A percentile compares a stretch with the other conserved stretches of the same genome.
Conservation (phyloP, 2,888 invertebrate species). For the Quadroppia sp. region DNA sequence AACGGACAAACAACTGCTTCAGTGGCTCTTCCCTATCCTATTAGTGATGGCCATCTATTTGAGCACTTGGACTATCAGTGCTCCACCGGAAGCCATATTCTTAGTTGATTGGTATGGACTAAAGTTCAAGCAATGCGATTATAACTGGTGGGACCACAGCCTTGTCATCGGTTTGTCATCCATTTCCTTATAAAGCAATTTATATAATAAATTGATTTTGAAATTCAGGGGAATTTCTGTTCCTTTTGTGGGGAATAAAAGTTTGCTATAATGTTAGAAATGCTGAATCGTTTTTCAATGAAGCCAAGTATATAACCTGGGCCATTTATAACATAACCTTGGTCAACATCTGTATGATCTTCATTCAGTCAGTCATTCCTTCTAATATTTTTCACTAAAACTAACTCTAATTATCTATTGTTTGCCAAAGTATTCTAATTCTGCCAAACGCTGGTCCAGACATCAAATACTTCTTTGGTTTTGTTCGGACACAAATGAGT, state of each 20-base stretch:
- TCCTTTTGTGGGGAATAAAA: slow-evolving; percentile 56
- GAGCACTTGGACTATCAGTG: slow-evolving; percentile 82
- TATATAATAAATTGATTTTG: background rate
- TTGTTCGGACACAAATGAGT: slow-evolving; percentile 76
- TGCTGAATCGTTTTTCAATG: slow-evolving; percentile 87
- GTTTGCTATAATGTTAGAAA: slow-evolving; percentile 60
- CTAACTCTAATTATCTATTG: too few relatives aligned
- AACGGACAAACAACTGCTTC: slow-evolving; percentile 83
- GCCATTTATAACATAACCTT: slow-evolving; percentile 91
- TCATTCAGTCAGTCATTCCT: slow-evolving; percentile 74
- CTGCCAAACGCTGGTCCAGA: slow-evolving; percentile 84
- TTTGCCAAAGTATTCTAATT: slow-evolving; percentile 70
- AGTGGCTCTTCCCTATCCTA: slow-evolving; percentile 89
- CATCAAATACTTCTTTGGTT: slow-evolving; percentile 84
- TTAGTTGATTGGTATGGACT: slow-evolving; percentile 58
- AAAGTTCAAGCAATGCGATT: slow-evolving; percentile 81
- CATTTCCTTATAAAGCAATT: background rate
- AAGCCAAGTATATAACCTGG: slow-evolving; percentile 85
- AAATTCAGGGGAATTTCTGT: slow-evolving; percentile 52
- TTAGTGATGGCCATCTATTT: slow-evolving; percentile 81
- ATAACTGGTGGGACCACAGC: slow-evolving; percentile 93
- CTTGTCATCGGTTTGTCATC: slow-evolving; percentile 68
- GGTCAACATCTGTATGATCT: slow-evolving; percentile 85
- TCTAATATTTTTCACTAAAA: background rate
- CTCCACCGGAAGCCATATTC: slow-evolving; percentile 67